phyloP scores from a whole-genome alignment of 2,113 vertebrate genomes.

The Coregonus clupeaformis region DNA sequence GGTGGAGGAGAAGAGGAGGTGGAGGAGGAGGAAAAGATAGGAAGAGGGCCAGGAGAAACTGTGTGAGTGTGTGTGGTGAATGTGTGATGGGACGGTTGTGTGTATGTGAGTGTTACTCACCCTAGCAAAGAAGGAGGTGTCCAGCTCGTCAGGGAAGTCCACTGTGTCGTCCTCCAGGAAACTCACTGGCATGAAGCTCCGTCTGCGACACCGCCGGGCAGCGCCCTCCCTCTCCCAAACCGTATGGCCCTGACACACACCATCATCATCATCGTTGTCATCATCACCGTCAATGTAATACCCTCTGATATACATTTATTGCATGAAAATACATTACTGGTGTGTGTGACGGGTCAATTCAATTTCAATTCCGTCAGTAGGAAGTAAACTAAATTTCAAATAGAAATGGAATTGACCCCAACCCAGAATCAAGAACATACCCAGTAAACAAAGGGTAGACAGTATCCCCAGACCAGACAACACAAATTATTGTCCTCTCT shows the following conservation, averaged over 20 bases:
- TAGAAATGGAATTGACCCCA: no score
- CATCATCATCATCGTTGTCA: background rate
- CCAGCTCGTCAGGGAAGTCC: constrained; percentile 92
- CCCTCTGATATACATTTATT: no score
- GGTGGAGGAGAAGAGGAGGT: no score
- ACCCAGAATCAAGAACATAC: no score
- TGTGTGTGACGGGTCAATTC: background rate
- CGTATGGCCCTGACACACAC: constrained; percentile 80
- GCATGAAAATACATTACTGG: background rate
- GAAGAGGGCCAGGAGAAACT: no score
- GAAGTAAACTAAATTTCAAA: no score
- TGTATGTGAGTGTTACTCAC: constrained; percentile 68
- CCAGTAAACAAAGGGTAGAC: no score
- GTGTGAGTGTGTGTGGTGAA: background rate
- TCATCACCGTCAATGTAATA: background rate
- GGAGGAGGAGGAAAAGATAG: no score
- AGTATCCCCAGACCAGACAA: background rate
- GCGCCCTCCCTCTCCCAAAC: constrained; percentile 81
- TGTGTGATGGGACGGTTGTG: no score
- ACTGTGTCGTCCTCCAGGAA: constrained; percentile 90
- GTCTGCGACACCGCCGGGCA: constrained; percentile 74
- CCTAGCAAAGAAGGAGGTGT: constrained; percentile 95
- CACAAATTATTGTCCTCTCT: background rate
- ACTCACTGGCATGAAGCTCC: constrained; percentile 90
- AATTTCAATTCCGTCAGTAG: no score